phyloP scores from a whole-genome alignment of 2,797 vertebrate species.

The Halcyon badia region DNA sequence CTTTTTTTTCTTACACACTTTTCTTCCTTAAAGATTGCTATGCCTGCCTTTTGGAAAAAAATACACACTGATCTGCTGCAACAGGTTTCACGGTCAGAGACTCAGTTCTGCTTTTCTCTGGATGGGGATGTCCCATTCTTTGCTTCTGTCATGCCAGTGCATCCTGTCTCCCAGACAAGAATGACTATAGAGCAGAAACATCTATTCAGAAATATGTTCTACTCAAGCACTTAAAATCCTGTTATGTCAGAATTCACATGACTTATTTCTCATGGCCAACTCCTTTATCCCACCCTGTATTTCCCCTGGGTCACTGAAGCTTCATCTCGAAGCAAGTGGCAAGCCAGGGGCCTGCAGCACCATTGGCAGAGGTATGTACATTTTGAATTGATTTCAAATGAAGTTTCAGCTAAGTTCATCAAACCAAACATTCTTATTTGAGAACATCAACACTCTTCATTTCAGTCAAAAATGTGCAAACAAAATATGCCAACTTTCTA shows the following conservation, averaged over 20 bases:
- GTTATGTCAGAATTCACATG: neutral
- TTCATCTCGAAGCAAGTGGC: neutral
- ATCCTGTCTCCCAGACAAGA: neutral
- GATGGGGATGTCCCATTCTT: neutral
- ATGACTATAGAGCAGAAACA: neutral
- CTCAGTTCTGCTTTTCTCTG: neutral
- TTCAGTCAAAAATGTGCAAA: slow-evolving; percentile 12
- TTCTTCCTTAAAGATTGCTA: neutral
- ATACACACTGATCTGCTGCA: neutral
- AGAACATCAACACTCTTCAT: neutral
- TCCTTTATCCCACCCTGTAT: neutral
- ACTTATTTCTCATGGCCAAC: neutral
- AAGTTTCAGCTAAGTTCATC: neutral
- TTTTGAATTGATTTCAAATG: slow-evolving; percentile 20
- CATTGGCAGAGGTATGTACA: neutral
- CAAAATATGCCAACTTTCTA: neutral
- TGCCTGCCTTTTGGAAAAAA: neutral
- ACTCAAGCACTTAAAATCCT: slow-evolving; percentile 4
- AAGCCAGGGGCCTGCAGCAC: neutral
- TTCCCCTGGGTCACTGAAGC: neutral
- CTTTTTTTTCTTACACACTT: neutral
- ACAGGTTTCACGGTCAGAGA: neutral
- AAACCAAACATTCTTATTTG: neutral
- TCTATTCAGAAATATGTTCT: neutral
- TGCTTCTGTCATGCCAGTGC: neutral